Evolutionary conservation across 2,113 vertebrate genomes (phyloP), one percentile per base, ranked within the genome.

Genomic region (Phaetusa simplex): DNA sequence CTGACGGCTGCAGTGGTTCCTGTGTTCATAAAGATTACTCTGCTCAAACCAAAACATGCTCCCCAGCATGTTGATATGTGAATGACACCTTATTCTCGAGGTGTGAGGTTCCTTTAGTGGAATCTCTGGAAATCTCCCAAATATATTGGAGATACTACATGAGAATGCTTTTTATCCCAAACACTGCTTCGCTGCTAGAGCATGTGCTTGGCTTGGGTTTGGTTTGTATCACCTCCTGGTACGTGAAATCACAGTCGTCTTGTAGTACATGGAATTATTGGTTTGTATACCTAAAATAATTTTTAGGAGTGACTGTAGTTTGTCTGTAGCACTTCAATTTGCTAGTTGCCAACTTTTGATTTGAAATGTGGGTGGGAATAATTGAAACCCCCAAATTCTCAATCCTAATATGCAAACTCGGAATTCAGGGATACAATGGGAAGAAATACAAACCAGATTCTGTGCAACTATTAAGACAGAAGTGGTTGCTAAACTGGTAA

Each of bases 341-440:
- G 4, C 50, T 58, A 49, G 20, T 77, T 62, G 24, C 9, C 8
- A 61, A 36, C 6, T 82, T 65, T 29, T 79, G 43, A 30, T 76
- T 88, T 72, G 42, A 74, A 61, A 11, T 70, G 7, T 84, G 34
- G 5, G 21, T 38, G 10, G 14, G 9, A 74, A 70, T 78, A 65
- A 71, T 59, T 2, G 1, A 77, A 82, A 50, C 1, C 15, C 5
- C 11, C 4, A 64, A 20, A 55, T 38, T 76, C 26, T 59, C n/a
- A 64, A 2, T 72, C 32, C 36, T 76, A 4, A 38, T 62, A 13
- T 16, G n/a, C 6, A 47, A 0, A 76, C 22, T 32, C 78, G 36
- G 22, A 82, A 22, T 91, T 78, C 10, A 21, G 36, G 43, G 14
- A 13, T 4, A 4, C 0, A 0, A 1, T 15, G 6, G 23, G 22